Conservation (phyloP, 1,140 invertebrate genomes). For the Heliconius hermathena region DNA sequence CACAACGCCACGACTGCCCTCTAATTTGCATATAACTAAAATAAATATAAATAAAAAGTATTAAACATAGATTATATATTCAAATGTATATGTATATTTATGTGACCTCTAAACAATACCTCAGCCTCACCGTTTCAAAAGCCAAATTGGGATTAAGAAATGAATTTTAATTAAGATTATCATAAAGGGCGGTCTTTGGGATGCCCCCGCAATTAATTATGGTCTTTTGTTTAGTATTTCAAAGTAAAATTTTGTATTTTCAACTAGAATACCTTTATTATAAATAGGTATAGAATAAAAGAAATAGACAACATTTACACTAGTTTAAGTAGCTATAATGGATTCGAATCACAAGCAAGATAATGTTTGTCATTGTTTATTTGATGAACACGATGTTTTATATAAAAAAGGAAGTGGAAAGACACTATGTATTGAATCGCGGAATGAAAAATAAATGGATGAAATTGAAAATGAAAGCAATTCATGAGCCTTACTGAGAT, state of each 20-base stretch:
- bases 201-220: not conserved
- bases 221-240: not conserved
- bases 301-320: not conserved
- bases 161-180: constrained; percentile 11
- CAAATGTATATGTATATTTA: not conserved
- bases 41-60: not conserved
- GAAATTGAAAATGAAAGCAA: no score
- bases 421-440: no score
- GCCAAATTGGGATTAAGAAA: constrained; percentile 1
- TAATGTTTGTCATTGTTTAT: no score
- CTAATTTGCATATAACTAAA: not conserved
- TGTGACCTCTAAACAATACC: not conserved
- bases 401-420: no score
- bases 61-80: not conserved
- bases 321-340: no score
- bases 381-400: no score
- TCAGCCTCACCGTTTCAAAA: not conserved
- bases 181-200: not conserved
- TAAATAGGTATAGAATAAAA: not conserved
- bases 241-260: not conserved
- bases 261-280: not conserved
- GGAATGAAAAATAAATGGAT: no score
- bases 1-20: not conserved
- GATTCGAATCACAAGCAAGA: no score
- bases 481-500: no score